Evolutionary conservation across 2,113 vertebrate genomes (phyloP).

Genomic region (Crotalus tigris): DNA sequence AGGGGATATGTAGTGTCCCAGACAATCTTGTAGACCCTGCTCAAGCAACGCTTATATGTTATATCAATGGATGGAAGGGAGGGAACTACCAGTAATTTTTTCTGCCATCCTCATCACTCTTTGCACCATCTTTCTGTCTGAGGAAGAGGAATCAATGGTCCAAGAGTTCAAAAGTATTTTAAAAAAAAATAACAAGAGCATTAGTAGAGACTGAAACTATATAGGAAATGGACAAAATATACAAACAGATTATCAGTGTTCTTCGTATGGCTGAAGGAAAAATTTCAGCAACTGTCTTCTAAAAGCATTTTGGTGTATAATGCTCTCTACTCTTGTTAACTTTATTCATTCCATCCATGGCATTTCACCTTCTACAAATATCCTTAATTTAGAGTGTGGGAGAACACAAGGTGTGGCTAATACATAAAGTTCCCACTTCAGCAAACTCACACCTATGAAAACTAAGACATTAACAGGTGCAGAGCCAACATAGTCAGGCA

Average conservation of each 20-base stretch:
- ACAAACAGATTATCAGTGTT: not conserved
- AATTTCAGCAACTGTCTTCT: not conserved
- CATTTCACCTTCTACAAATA: slow-evolving; percentile 30
- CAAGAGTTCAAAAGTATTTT: not conserved
- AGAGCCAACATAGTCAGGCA: slow-evolving; percentile 23
- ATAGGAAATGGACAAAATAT: not conserved
- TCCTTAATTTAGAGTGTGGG: not conserved
- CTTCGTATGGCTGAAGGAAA: not conserved
- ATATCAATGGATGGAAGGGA: too few species aligned
- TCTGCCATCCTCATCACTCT: too few species aligned
- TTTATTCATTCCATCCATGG: not conserved
- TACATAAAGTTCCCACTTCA: not conserved
- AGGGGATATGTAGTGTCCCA: too few species aligned
- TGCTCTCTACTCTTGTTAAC: not conserved
- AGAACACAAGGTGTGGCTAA: slow-evolving; percentile 16
- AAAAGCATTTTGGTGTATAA: not conserved
- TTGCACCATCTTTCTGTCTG: too few species aligned
- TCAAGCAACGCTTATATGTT: too few species aligned
- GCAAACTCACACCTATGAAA: not conserved
- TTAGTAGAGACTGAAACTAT: not conserved
- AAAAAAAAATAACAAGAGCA: not conserved
- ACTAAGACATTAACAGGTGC: not conserved
- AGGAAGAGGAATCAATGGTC: not conserved
- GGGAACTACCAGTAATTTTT: too few species aligned
- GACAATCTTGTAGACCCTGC: too few species aligned